A percentile compares a stretch with the other conserved stretches of the same genome.
phyloP scores from a whole-genome alignment of 2,113 vertebrate genomes.

The Psephotus haematonotus region DNA sequence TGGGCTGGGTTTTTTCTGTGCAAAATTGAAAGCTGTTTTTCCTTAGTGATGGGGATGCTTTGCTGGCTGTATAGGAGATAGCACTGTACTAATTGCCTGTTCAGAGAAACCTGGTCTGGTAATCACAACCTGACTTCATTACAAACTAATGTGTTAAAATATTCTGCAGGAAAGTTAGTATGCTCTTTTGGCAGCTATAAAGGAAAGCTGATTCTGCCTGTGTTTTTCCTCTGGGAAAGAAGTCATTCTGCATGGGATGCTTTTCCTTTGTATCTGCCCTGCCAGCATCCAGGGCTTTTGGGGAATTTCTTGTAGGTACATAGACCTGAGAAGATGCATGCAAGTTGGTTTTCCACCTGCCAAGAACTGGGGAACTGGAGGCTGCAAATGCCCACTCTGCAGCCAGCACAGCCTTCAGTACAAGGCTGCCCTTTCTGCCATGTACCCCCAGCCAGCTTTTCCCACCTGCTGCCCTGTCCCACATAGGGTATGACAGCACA shows the following conservation, averaged over 20 bases:
- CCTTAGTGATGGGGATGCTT: not conserved
- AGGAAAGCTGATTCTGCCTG: not conserved
- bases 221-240: not conserved
- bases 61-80: not conserved
- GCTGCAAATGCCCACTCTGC: not conserved
- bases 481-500: not conserved
- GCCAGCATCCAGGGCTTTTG: not conserved
- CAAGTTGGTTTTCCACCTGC: not conserved
- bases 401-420: not conserved
- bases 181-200: constrained; percentile 23
- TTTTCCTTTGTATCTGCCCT: not conserved
- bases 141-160: not conserved
- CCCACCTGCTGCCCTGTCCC: not conserved
- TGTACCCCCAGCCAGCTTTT: not conserved
- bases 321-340: not conserved
- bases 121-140: constrained; percentile 12
- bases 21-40: not conserved
- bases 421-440: not conserved
- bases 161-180: not conserved
- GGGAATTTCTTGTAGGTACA: not conserved
- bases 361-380: not conserved
- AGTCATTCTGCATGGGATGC: not conserved
- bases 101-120: constrained; percentile 18
- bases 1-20: not conserved
- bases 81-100: not conserved